Percentiles rank a stretch among this genome's conserved stretches.
Evolutionary conservation across 2,797 vertebrate species (phyloP).

Genomic region (Mormyrops attenuatus): DNA sequence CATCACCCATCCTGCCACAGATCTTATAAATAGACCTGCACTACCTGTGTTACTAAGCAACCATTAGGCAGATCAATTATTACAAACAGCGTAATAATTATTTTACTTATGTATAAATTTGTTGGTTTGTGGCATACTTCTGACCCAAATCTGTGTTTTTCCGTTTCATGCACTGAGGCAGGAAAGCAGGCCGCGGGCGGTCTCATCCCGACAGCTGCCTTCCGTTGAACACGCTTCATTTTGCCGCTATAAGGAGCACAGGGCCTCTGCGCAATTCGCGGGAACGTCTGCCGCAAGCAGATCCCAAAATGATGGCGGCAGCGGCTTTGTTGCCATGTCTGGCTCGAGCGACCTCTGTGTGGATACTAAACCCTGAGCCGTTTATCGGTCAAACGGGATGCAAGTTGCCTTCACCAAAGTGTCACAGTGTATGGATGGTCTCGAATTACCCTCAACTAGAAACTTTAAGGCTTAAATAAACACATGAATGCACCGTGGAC

Average conservation of each 20-base stretch:
- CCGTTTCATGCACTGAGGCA: background rate
- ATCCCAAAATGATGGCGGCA: background rate
- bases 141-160: background rate
- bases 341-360: background rate
- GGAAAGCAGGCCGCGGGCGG: background rate
- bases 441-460: background rate
- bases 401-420: background rate
- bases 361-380: background rate
- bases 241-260: background rate
- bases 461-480: constrained; percentile 3
- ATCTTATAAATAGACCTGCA: background rate
- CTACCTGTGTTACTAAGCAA: background rate
- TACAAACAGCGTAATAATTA: background rate
- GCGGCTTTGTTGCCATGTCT: background rate
- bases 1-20: background rate
- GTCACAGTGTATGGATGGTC: background rate
- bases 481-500: constrained; percentile 15
- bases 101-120: background rate
- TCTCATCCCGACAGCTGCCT: background rate
- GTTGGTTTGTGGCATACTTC: background rate
- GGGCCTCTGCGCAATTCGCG: background rate
- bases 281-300: background rate
- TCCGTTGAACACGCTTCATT: background rate
- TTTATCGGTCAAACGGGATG: background rate
- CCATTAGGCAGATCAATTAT: constrained; percentile 7